Base-by-base conservation (phyloP, 2,888 invertebrate species). In the Exephanes ischioxanthus region DNA sequence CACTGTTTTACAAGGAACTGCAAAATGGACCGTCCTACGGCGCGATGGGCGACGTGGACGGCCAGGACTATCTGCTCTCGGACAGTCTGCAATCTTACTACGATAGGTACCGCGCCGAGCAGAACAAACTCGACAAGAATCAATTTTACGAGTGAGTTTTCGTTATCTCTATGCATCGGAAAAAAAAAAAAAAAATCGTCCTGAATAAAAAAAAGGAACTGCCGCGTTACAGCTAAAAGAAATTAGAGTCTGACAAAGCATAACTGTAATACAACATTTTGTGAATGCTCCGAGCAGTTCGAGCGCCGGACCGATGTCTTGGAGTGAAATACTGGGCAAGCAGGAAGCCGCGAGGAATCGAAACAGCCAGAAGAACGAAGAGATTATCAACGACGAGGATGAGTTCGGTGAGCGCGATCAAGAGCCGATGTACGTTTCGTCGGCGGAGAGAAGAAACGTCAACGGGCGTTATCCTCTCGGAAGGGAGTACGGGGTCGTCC, bases 381-480 rank as follows among this genome's bases (percentile, higher is more conserved):
- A 80, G 9, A 41, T 66, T 3, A 63, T 89, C 0, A 76, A 83
- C 14, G 88, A 90, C 5, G 90, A 89, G 22, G 87, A 87, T 22
- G 90, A 68, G 3, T 86, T 86, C 5, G 33, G 80, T 4, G 89
- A 89, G 6, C 89, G 86, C 22, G 90, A 91, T 53, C 89, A 89
- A n/a, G 87, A 86, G 4, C 45, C 89, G 0, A 67, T 90, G 30
- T 92, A 91, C 14, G 26, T 90, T 4, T 51, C 90, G 16, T 86
- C 89, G 22, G 81, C 87, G 0, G 87, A 91, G 48, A 89, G 91
- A 3, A 89, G 92, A 48, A 93, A 92, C 66, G 92, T 92, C 3
- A 93, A 93, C 37, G 91, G 88, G 2, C 88, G 93, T 26, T 93
- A 91, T 83, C 93, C 93, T 0, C 70, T 92, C 2, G 92, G 90